These are phyloP conservation scores for Corythucha ciliata DNA, from an alignment of 2,888 invertebrate species.

Conservation along the genomic window DNA sequence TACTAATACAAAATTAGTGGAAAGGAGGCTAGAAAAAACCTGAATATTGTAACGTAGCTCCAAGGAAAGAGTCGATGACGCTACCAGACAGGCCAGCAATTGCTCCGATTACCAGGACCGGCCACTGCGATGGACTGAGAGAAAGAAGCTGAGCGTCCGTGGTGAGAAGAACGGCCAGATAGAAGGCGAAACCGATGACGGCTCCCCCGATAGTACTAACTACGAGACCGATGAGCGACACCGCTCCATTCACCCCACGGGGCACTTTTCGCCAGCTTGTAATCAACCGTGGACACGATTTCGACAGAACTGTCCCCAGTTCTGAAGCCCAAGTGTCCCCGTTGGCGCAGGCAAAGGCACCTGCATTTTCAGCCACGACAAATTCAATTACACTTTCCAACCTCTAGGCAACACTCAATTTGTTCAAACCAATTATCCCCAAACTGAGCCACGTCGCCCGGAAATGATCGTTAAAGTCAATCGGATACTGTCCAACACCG, in stretches of 20 bases:
- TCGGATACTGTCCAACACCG: constrained; percentile 65
- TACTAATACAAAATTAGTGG: constrained; percentile 3
- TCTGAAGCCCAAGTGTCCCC: constrained; percentile 91
- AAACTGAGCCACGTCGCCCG: constrained; percentile 73
- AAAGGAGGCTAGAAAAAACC: constrained; percentile 44
- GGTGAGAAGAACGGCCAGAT: constrained; percentile 54
- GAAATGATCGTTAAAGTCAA: constrained; percentile 67
- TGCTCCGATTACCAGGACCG: constrained; percentile 60
- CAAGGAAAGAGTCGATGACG: constrained; percentile 70
- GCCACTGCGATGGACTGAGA: constrained; percentile 66
- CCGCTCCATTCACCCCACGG: constrained; percentile 76
- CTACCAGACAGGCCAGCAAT: constrained; percentile 71
- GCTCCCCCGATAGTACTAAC: constrained; percentile 57
- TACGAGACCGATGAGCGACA: constrained; percentile 52
- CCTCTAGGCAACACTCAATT: constrained; percentile 1
- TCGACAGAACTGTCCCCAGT: constrained; percentile 64
- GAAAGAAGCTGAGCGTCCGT: constrained; percentile 50
- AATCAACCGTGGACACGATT: constrained; percentile 60
- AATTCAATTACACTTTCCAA: too few relatives aligned
- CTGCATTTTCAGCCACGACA: too few relatives aligned
- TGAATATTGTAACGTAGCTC: constrained; percentile 78
- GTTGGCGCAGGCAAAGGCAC: constrained; percentile 67
- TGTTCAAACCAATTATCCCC: constrained; percentile 58
- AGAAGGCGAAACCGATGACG: constrained; percentile 59
- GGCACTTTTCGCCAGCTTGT: constrained; percentile 67